Evolutionary conservation across 2,888 invertebrate genomes (phyloP).

Genomic region (Stenchaetothrips biformis): DNA sequence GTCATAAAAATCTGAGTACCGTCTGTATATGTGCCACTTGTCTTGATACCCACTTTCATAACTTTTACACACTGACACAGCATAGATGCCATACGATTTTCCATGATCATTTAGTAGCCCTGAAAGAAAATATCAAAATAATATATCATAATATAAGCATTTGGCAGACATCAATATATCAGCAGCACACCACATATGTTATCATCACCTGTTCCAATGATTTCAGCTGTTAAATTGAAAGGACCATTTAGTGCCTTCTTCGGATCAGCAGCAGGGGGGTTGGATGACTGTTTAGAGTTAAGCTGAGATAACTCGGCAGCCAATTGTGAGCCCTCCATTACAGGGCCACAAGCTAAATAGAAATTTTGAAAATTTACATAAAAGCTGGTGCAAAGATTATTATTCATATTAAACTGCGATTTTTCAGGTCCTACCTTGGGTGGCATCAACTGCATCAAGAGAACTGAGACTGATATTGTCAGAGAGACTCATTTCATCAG

Average conservation of each 20-base stretch:
- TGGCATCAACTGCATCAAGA: constrained; percentile 28
- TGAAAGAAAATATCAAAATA: constrained; percentile 34
- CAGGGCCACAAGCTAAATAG: neutral
- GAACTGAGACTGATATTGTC: constrained; percentile 43
- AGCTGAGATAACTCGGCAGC: neutral
- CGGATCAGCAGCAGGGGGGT: constrained; percentile 24
- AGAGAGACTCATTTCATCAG: constrained; percentile 53
- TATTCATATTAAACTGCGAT: neutral
- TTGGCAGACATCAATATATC: constrained; percentile 21
- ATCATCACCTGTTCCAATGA: constrained; percentile 60
- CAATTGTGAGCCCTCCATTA: neutral
- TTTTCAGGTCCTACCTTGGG: neutral
- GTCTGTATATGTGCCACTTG: constrained; percentile 84
- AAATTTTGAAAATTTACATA: neutral
- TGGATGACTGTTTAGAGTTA: neutral
- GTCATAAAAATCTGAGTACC: constrained; percentile 93
- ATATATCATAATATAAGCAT: constrained; percentile 28
- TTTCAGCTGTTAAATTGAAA: constrained; percentile 52
- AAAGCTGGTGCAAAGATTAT: neutral
- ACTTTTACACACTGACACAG: constrained; percentile 69
- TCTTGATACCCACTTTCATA: constrained; percentile 64
- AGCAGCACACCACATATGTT: constrained; percentile 34
- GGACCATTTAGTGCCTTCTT: constrained; percentile 41
- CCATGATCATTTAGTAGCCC: constrained; percentile 78
- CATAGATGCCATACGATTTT: constrained; percentile 83